These are phyloP conservation scores for Myanophis thanlyinensis DNA, from an alignment of 2,113 vertebrate genomes.

Conservation along the genomic window DNA sequence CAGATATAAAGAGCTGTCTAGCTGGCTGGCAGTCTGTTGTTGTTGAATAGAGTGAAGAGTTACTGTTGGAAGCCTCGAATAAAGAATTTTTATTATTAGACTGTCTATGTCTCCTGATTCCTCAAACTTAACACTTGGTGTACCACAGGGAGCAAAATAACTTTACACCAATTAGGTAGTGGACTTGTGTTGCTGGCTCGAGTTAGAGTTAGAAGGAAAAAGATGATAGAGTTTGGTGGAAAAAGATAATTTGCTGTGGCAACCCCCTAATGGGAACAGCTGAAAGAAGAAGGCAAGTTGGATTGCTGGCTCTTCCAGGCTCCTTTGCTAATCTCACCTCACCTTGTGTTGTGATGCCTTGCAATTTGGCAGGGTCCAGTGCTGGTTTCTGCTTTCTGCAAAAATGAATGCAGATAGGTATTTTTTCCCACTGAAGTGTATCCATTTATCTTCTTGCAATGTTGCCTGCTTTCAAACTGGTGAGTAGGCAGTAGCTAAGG, in stretches of 20 bases:
- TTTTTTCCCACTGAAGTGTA: background rate
- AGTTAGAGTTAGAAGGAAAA: too few species aligned
- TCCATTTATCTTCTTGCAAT: background rate
- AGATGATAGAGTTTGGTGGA: too few species aligned
- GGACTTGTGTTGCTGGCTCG: background rate
- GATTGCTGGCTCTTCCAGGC: background rate
- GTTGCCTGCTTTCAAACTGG: background rate
- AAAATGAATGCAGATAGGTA: background rate
- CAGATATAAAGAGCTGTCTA: too few species aligned
- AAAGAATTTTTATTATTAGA: too few species aligned
- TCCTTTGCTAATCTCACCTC: background rate
- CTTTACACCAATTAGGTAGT: background rate
- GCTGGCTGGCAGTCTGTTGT: too few species aligned
- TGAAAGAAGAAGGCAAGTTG: too few species aligned
- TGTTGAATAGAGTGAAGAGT: too few species aligned
- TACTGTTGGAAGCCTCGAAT: too few species aligned
- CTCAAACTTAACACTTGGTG: too few species aligned
- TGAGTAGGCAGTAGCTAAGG: background rate
- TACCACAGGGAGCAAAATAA: background rate
- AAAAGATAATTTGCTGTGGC: too few species aligned
- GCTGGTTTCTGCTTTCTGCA: background rate
- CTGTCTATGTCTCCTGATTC: too few species aligned
- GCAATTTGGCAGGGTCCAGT: background rate
- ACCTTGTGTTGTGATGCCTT: background rate
- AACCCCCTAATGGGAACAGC: too few species aligned